Evolutionary conservation across 2,113 vertebrate genomes (phyloP).

Genomic region (Callospermophilus lateralis): DNA sequence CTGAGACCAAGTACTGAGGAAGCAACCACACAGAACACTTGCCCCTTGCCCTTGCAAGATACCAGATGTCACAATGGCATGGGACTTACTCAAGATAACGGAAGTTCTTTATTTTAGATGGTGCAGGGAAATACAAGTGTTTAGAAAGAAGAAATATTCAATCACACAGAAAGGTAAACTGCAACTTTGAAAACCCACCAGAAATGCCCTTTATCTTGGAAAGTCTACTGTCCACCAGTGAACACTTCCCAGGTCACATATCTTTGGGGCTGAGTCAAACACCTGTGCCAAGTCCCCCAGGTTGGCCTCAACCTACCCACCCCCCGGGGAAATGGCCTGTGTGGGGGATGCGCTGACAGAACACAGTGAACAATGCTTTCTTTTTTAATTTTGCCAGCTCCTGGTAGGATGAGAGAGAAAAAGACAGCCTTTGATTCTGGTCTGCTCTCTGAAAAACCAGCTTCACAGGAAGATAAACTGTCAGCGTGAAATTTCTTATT

Average conservation of each 20-base stretch:
- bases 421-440: neutral
- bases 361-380: neutral
- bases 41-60: neutral
- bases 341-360: rapidly evolving
- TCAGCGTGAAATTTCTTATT: neutral
- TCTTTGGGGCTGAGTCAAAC: neutral
- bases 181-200: neutral
- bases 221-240: neutral
- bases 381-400: neutral
- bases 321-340: rapidly evolving
- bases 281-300: neutral
- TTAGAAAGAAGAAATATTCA: neutral
- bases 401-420: conserved; percentile 25
- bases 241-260: neutral
- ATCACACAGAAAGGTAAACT: neutral
- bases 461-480: neutral
- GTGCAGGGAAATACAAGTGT: neutral
- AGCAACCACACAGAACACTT: rapidly evolving
- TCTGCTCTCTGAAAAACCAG: neutral
- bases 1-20: rapidly evolving
- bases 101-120: neutral
- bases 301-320: neutral
- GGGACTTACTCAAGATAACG: neutral
- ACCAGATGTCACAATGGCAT: neutral
- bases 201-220: neutral